A percentile compares a stretch with the other conserved stretches of the same genome.
Conservation (phyloP, 2,113 vertebrate genomes). For the Ophthalmolycus amberensis region DNA sequence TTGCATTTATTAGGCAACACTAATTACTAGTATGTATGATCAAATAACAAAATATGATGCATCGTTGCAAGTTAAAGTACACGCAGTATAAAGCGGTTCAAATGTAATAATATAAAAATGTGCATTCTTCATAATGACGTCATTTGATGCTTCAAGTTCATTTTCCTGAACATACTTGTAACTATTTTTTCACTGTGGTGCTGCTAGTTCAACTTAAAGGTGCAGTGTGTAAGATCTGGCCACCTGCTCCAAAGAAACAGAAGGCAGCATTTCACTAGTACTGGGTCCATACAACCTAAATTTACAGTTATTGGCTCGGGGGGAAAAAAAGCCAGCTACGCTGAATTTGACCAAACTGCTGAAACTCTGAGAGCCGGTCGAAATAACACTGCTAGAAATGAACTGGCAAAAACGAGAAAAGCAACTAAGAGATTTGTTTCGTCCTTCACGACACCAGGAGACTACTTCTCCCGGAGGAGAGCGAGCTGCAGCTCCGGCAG, state of each 20-base stretch:
- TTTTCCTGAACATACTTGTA: neutral
- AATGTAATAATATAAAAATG: neutral
- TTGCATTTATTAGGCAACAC: neutral
- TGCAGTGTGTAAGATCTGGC: neutral
- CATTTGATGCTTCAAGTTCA: neutral
- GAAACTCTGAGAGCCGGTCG: too few species aligned
- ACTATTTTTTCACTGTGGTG: neutral
- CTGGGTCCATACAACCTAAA: neutral
- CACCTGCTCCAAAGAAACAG: neutral
- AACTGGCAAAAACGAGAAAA: too few species aligned
- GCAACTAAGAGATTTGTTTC: too few species aligned
- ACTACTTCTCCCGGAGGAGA: too few species aligned
- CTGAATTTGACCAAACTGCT: too few species aligned
- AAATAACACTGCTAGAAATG: too few species aligned
- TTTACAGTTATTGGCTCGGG: too few species aligned
- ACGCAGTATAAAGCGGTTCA: neutral
- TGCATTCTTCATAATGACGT: neutral
- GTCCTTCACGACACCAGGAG: too few species aligned
- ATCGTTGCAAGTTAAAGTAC: neutral
- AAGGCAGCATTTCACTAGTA: neutral
- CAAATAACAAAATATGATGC: neutral
- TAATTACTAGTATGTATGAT: neutral
- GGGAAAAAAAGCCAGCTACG: too few species aligned
- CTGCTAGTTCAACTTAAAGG: neutral
- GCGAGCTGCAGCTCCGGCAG: too few species aligned